Percentiles rank a stretch among this genome's conserved stretches.
phyloP scores from a whole-genome alignment of 2,113 vertebrate genomes.

The Pavo muticus region DNA sequence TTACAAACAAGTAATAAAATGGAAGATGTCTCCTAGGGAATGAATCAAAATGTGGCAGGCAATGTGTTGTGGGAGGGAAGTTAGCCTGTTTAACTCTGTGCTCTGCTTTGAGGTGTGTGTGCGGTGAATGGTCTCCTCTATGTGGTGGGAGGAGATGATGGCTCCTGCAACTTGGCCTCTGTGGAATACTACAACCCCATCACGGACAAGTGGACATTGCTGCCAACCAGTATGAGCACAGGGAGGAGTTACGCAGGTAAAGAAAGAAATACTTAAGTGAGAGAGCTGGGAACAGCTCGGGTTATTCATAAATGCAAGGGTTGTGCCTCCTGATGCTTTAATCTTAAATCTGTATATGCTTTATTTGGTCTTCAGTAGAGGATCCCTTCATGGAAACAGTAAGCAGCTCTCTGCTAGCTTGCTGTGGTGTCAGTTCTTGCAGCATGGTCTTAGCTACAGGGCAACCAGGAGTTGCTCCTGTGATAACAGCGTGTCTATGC shows the following conservation, averaged over 20 bases:
- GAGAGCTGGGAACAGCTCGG: not conserved
- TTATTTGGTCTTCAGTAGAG: not conserved
- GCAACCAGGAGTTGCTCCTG: not conserved
- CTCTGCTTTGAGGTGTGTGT: conserved; percentile 86
- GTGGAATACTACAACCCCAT: conserved; percentile 95
- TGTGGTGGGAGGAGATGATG: conserved; percentile 95
- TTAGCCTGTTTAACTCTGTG: not conserved
- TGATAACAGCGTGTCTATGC: not conserved
- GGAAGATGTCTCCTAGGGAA: not conserved
- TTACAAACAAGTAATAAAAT: not conserved
- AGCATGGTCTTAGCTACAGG: not conserved
- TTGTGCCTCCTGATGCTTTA: not conserved
- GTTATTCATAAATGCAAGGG: not conserved
- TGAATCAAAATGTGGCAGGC: not conserved
- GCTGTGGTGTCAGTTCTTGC: not conserved
- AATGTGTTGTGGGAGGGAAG: rapidly evolving
- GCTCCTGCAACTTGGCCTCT: conserved; percentile 94
- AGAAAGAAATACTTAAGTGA: not conserved
- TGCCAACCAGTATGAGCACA: conserved; percentile 96
- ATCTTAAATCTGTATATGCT: not conserved
- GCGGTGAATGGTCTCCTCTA: conserved; percentile 94
- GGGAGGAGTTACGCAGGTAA: conserved; percentile 95
- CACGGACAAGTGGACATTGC: conserved; percentile 92
- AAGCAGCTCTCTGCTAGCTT: not conserved
- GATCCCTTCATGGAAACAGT: not conserved